These are phyloP conservation scores for Ceuthmochares aereus DNA, from an alignment of 2,113 vertebrate genomes.

Conservation along the genomic window DNA sequence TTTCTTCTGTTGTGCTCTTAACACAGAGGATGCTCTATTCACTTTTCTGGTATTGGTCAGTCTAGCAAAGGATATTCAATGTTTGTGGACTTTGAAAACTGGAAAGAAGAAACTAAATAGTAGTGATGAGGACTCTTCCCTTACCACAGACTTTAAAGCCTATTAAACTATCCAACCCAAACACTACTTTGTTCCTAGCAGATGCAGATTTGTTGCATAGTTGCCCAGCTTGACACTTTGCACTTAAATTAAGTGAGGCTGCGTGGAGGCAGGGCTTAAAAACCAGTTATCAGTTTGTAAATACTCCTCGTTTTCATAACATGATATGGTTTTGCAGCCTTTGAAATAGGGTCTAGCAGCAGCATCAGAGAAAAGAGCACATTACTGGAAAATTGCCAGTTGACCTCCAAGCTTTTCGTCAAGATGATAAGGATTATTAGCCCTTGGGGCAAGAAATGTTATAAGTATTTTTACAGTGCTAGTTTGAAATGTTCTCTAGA, in stretches of 20 bases:
- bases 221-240: background rate
- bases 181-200: background rate
- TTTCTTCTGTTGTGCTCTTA: background rate
- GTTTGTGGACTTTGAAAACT: background rate
- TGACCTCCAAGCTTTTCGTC: background rate
- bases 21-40: background rate
- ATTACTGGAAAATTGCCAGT: background rate
- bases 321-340: background rate
- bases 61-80: background rate
- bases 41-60: background rate
- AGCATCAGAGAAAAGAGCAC: background rate
- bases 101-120: background rate
- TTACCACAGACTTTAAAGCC: background rate
- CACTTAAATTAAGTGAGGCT: background rate
- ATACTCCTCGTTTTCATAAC: background rate
- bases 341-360: background rate
- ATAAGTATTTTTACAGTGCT: background rate
- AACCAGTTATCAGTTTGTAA: background rate
- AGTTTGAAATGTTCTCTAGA: background rate
- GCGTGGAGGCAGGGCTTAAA: background rate
- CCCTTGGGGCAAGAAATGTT: background rate
- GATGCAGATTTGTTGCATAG: background rate
- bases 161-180: background rate
- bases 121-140: background rate
- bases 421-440: background rate